Evolutionary conservation across 2,113 vertebrate species (phyloP).

Genomic region (Campylomormyrus numenius): DNA sequence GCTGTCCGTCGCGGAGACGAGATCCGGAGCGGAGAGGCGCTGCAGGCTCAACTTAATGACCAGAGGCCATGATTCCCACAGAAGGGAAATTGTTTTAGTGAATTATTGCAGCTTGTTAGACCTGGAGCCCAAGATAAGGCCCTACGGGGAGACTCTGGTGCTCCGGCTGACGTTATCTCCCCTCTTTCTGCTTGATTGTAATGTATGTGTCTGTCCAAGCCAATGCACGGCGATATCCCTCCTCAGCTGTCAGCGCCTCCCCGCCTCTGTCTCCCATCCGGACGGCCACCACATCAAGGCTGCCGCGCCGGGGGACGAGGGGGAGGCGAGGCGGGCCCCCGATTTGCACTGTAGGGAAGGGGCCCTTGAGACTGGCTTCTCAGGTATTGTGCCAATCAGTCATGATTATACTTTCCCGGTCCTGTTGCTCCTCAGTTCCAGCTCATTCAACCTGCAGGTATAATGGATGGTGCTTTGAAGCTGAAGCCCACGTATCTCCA

Average conservation of each 20-base stretch:
- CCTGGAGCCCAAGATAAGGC: neutral
- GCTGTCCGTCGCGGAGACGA: neutral
- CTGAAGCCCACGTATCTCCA: neutral
- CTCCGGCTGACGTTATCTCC: neutral
- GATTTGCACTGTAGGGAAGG: neutral
- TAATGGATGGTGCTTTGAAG: neutral
- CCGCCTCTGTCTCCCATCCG: neutral
- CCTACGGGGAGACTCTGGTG: neutral
- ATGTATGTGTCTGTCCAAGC: constrained; percentile 9
- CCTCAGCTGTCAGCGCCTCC: neutral
- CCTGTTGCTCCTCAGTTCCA: neutral
- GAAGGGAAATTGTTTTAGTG: constrained; percentile 6
- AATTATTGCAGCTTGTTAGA: constrained; percentile 8
- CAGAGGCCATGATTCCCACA: neutral
- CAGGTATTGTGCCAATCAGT: neutral
- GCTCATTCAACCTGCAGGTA: neutral
- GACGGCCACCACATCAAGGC: neutral
- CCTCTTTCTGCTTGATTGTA: neutral
- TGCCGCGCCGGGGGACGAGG: neutral
- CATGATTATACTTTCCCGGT: neutral
- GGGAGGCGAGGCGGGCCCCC: neutral
- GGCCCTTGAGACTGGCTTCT: neutral
- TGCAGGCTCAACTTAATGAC: neutral
- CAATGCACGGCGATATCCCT: neutral
- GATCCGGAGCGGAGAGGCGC: neutral